These are phyloP conservation scores for Sinonovacula constricta DNA, from an alignment of 1,140 invertebrate genomes.

Conservation along the genomic window DNA sequence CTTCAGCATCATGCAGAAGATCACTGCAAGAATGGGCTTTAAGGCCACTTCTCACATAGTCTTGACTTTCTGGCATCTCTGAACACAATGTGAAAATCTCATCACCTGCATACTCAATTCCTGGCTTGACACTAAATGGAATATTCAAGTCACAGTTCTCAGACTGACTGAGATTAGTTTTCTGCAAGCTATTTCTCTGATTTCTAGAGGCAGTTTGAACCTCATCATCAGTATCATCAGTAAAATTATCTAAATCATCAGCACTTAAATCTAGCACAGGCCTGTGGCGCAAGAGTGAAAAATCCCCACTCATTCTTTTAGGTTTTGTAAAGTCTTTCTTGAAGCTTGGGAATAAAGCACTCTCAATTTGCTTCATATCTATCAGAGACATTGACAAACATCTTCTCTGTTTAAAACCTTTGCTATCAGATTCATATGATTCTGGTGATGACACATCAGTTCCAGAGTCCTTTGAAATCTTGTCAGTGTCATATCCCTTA, in stretches of 20 bases:
- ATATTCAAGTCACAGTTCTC: no score
- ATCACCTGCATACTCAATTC: no score
- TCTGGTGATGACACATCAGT: neutral
- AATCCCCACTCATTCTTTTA: neutral
- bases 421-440: neutral
- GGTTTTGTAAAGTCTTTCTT: neutral
- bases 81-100: no score
- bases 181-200: no score
- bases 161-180: no score
- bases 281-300: constrained; percentile 16
- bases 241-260: constrained; percentile 28
- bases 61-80: no score
- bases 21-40: constrained; percentile 31
- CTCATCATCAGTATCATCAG: constrained; percentile 1
- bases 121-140: no score
- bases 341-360: constrained; percentile 11
- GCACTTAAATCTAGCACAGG: constrained; percentile 47
- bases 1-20: neutral
- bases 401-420: neutral
- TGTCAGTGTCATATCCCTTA: neutral
- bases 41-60: no score
- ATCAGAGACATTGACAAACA: neutral
- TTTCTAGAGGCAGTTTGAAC: no score
- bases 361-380: constrained; percentile 1
- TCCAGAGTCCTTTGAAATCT: neutral